phyloP scores from a whole-genome alignment of 2,888 invertebrate genomes.

The Allygus modestus region DNA sequence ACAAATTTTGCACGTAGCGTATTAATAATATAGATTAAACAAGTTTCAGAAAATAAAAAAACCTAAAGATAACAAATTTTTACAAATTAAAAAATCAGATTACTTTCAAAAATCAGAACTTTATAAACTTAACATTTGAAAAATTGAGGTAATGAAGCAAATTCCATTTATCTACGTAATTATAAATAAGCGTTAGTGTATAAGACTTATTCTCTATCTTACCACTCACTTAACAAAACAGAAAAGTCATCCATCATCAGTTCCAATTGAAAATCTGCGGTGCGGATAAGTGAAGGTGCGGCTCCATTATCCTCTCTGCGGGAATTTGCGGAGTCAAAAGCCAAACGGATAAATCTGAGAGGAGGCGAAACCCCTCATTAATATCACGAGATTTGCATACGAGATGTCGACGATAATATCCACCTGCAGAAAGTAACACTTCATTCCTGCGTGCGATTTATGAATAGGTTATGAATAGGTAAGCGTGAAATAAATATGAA shows the following conservation, averaged over 20 bases:
- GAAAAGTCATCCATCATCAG: not conserved
- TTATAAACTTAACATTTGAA: no score
- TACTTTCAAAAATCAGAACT: no score
- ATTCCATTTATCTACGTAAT: no score
- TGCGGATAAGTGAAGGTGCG: not conserved
- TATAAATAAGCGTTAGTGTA: no score
- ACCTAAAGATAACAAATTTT: no score
- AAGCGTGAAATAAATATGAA: no score
- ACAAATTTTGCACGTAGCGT: no score
- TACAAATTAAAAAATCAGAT: no score
- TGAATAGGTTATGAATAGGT: not conserved
- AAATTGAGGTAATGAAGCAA: no score
- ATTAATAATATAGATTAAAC: no score
- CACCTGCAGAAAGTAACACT: not conserved
- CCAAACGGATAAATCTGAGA: slow-evolving; percentile 26
- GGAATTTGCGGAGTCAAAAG: slow-evolving; percentile 39
- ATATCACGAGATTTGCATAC: slow-evolving; percentile 13
- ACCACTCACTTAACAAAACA: not conserved
- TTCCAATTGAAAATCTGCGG: not conserved
- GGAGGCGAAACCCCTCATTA: not conserved
- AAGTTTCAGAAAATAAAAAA: no score
- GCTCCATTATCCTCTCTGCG: slow-evolving; percentile 4
- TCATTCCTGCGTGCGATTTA: not conserved
- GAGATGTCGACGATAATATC: not conserved
- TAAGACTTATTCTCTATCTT: no score